Conservation (phyloP, 2,797 vertebrate species). For the Xenops minutus region DNA sequence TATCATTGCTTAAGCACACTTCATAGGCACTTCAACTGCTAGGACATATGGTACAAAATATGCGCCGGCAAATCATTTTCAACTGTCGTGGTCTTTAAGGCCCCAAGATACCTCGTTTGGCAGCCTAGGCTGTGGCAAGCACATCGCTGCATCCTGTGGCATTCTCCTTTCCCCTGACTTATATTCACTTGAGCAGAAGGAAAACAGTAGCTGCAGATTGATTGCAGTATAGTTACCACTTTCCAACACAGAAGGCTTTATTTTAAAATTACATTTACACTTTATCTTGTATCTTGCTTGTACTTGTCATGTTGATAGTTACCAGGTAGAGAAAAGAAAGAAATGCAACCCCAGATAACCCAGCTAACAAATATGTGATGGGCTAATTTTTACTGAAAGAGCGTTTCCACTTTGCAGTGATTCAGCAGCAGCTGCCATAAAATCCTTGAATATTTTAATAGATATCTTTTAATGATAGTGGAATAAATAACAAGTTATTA, state of each 20-base stretch:
- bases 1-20: not conserved
- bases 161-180: slow-evolving; percentile 9
- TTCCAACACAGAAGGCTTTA: not conserved
- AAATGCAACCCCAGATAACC: not conserved
- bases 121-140: not conserved
- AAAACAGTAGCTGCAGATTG: slow-evolving; percentile 19
- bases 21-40: not conserved
- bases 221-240: not conserved
- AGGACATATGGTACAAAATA: slow-evolving; percentile 31
- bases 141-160: not conserved
- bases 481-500: slow-evolving; percentile 4
- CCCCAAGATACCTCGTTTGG: fast-evolving
- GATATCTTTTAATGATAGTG: not conserved
- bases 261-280: slow-evolving; percentile 13
- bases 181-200: not conserved
- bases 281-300: slow-evolving; percentile 16
- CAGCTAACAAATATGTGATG: not conserved
- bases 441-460: not conserved
- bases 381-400: not conserved
- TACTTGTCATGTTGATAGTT: not conserved
- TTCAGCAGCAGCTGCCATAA: slow-evolving; percentile 2
- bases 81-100: not conserved
- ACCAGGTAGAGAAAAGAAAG: not conserved
- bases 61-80: not conserved
- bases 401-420: not conserved